These are phyloP conservation scores for Orius laevigatus DNA, from an alignment of 1,140 invertebrate species.

Conservation along the genomic window DNA sequence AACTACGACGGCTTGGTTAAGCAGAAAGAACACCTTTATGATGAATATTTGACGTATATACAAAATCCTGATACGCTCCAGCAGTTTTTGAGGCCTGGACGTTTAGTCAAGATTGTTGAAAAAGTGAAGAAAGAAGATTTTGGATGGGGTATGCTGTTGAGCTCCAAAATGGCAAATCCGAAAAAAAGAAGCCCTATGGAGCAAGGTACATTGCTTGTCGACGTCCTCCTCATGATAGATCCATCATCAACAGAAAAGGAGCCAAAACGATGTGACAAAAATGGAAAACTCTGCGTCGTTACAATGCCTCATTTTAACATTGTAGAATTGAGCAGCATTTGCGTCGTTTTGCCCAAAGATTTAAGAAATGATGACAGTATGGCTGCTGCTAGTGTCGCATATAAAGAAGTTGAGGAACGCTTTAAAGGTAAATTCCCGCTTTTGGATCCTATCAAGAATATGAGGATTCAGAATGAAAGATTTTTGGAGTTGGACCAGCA, in stretches of 20 bases:
- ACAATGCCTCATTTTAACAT: slow-evolving; percentile 70
- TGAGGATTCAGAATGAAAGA: slow-evolving; percentile 75
- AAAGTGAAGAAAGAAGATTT: slow-evolving; percentile 71
- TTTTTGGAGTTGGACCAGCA: slow-evolving; percentile 73
- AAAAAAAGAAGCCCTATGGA: slow-evolving; percentile 27
- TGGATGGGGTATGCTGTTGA: slow-evolving; percentile 92
- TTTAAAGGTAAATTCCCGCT: slow-evolving; percentile 74
- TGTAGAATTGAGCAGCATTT: slow-evolving; percentile 66
- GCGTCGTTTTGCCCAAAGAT: slow-evolving; percentile 86
- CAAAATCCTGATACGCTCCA: slow-evolving; percentile 73
- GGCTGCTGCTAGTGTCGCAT: slow-evolving; percentile 64
- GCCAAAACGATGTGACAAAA: slow-evolving; percentile 34
- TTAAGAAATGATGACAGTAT: slow-evolving; percentile 67
- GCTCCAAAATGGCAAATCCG: slow-evolving; percentile 57
- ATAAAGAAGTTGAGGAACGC: slow-evolving; percentile 72
- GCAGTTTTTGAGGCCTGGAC: slow-evolving; percentile 88
- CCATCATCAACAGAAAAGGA: slow-evolving; percentile 36
- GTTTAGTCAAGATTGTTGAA: slow-evolving; percentile 77
- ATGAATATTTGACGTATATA: slow-evolving; percentile 60
- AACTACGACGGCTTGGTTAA: slow-evolving; percentile 37
- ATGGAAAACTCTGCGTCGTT: slow-evolving; percentile 78
- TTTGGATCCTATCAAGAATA: slow-evolving; percentile 89
- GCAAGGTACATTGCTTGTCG: slow-evolving; percentile 25
- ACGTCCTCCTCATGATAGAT: slow-evolving; percentile 66
- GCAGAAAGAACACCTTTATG: slow-evolving; percentile 64